Conservation (phyloP, 2,797 vertebrate species). For the Parambassis ranga region DNA sequence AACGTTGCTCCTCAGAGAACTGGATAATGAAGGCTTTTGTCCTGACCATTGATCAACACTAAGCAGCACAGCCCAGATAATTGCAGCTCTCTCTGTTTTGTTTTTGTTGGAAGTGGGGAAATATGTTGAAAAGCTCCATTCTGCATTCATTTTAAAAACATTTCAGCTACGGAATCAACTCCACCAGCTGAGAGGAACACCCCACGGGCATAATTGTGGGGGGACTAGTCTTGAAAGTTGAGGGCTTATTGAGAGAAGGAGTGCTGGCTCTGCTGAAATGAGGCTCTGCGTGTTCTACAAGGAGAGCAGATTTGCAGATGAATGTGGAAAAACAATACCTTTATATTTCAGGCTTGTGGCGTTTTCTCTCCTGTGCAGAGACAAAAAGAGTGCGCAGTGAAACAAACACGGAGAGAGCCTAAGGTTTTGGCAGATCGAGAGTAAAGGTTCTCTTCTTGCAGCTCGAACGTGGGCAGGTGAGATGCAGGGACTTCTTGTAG, state of each 20-base stretch:
- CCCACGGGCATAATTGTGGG: constrained; percentile 12
- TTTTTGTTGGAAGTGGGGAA: background rate
- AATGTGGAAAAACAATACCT: background rate
- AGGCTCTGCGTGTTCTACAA: constrained; percentile 3
- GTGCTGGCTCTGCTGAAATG: constrained; percentile 27
- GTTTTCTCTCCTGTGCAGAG: background rate
- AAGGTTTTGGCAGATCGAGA: background rate
- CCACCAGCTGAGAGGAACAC: background rate
- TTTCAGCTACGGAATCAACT: constrained; percentile 25
- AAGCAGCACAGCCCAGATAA: constrained; percentile 31
- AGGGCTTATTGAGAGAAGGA: constrained; percentile 28
- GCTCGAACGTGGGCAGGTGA: background rate
- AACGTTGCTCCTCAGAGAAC: constrained; percentile 27
- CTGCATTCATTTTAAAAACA: constrained; percentile 33
- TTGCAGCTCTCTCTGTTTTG: constrained; percentile 1
- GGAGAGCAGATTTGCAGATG: constrained; percentile 16
- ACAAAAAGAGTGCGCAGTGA: background rate
- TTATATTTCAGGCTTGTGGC: background rate
- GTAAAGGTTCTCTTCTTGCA: background rate
- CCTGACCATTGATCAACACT: constrained; percentile 22
- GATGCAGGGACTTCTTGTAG: background rate
- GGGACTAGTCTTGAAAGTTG: constrained; percentile 30
- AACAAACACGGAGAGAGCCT: background rate
- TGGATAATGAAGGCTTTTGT: constrained; percentile 59
- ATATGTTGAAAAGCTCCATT: constrained; percentile 2